Base-by-base conservation (phyloP, 2,888 invertebrate genomes). In the Nymphalis polychloros region DNA sequence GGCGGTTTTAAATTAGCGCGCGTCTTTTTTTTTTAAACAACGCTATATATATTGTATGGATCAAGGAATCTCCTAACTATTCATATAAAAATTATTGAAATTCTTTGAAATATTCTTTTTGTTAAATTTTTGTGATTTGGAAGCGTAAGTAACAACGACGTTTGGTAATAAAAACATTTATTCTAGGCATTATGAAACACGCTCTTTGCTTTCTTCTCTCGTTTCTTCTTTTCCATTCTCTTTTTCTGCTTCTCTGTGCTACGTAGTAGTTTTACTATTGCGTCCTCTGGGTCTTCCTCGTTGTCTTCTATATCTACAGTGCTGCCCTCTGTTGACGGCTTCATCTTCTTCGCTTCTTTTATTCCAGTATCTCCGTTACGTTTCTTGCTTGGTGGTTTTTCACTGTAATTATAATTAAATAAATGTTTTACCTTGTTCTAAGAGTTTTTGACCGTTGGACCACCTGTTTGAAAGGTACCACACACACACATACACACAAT, bases 161-260 rank as follows among this genome's bases (percentile, higher is more conserved):
- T 10, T 41, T 41, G 13, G 41, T 41, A 41, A 41, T 13, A 41
- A 8, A 41, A 13, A 41, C 4, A 41, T 80, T 77, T 80, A 81
- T 83, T 81, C 77, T 80, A 93, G 75, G 90, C 90, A 80, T 90
- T 92, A 83, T 90, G 84, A 70, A 88, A 93, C 1, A 93, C 84
- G 71, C 92, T 92, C 75, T 89, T 92, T 0, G 87, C 84, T 73
- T 88, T 90, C 80, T 87, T 93, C 76, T 90, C 85, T 4, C 76
- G 81, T 64, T 84, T 92, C 75, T 79, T 83, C 79, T 90, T 86
- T 64, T 90, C 89, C 13, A 89, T 77, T 69, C 82, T 87, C 62
- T 81, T 80, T 79, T 92, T 93, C 73, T 81, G 80, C 77, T 85
- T 89, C 82, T 93, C 93, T 0, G 93, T 93, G 76, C 88, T 92